These are phyloP conservation scores for Todiramphus chloris DNA, from an alignment of 2,113 vertebrate species.

Conservation along the genomic window DNA sequence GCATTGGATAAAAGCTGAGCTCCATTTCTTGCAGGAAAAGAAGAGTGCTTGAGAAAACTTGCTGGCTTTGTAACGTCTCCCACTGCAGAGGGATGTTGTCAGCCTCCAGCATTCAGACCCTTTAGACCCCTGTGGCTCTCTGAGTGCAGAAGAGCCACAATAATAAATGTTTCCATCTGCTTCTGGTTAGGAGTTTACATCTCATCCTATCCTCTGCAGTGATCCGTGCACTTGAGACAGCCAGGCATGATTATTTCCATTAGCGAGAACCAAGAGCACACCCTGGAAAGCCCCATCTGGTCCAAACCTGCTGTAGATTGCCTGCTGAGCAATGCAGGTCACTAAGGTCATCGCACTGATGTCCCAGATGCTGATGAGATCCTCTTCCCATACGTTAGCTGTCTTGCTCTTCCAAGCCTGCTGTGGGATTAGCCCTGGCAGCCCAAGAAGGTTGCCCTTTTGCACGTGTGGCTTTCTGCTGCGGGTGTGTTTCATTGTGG, in stretches of 20 bases:
- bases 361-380: not conserved
- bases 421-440: not conserved
- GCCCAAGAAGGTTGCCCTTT: not conserved
- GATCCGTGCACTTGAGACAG: not conserved
- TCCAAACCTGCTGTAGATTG: not conserved
- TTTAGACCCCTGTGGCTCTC: not conserved
- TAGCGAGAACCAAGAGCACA: not conserved
- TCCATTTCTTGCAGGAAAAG: not conserved
- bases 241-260: not conserved
- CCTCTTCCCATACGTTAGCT: not conserved
- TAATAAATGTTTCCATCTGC: conserved; percentile 41
- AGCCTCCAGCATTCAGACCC: not conserved
- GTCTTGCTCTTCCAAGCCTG: rapidly evolving
- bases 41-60: not conserved
- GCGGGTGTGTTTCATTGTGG: not conserved
- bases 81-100: not conserved
- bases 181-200: not conserved
- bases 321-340: not conserved
- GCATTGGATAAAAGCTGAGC: not conserved
- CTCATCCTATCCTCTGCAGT: not conserved
- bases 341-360: not conserved
- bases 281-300: conserved; percentile 26
- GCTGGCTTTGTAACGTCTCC: not conserved
- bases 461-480: rapidly evolving
- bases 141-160: not conserved